Evolutionary conservation across 1,140 invertebrate species (phyloP).

Genomic region (Stegodyphus mimosarum): DNA sequence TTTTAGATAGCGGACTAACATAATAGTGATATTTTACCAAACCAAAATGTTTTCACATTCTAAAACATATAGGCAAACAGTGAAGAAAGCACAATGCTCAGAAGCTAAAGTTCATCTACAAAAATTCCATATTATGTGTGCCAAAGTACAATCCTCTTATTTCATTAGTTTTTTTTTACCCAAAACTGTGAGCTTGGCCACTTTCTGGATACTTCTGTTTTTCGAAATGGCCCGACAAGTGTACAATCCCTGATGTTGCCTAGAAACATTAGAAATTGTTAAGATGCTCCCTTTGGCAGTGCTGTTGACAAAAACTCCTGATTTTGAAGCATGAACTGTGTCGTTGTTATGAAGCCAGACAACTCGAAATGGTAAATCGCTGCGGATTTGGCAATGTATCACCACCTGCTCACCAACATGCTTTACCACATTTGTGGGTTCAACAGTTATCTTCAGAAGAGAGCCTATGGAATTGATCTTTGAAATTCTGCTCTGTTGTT

Average conservation of each 20-base stretch:
- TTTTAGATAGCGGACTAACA: neutral
- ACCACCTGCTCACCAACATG: conserved; percentile 22
- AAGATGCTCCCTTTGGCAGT: conserved; percentile 37
- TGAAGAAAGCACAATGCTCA: conserved; percentile 6
- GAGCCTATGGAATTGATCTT: conserved; percentile 23
- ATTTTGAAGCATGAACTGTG: conserved; percentile 37
- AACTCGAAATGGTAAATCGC: conserved; percentile 34
- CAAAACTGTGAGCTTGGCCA: conserved; percentile 49
- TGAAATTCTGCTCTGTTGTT: conserved; percentile 47
- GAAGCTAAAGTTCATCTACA: conserved; percentile 21
- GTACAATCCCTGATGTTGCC: conserved; percentile 45
- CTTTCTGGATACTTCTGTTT: conserved; percentile 58
- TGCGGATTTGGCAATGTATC: conserved; percentile 36
- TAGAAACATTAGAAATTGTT: conserved; percentile 31
- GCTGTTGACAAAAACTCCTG: conserved; percentile 28
- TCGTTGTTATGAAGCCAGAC: conserved; percentile 59
- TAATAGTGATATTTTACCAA: neutral
- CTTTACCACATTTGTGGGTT: conserved; percentile 34
- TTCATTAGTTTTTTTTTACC: conserved; percentile 28
- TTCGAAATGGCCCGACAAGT: conserved; percentile 55
- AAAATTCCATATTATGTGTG: conserved; percentile 18
- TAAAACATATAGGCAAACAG: neutral
- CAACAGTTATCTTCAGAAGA: conserved; percentile 17
- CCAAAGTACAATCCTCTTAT: conserved; percentile 28
- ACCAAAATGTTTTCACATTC: neutral